These are phyloP conservation scores for Fundulus diaphanus DNA, from an alignment of 2,797 vertebrate species.

Conservation along the genomic window DNA sequence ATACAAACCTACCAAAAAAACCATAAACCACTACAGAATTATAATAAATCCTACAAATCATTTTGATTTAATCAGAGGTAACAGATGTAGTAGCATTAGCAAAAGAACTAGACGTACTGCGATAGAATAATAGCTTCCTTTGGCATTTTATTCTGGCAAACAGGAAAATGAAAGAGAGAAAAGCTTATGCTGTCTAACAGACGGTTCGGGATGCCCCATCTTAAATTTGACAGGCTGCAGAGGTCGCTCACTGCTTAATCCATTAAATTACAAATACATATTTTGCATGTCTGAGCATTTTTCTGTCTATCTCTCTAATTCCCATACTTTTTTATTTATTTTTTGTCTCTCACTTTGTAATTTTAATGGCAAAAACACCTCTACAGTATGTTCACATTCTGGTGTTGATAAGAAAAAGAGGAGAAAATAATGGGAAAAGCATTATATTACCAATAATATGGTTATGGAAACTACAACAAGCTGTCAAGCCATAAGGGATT, in stretches of 20 bases:
- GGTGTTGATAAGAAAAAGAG: constrained; percentile 23
- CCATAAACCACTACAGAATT: background rate
- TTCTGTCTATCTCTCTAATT: background rate
- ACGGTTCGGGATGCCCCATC: constrained; percentile 63
- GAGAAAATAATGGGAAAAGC: constrained; percentile 34
- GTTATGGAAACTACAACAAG: constrained; percentile 78
- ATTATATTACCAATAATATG: constrained; percentile 72
- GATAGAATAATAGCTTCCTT: constrained; percentile 63
- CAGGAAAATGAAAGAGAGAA: constrained; percentile 32
- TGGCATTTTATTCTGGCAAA: constrained; percentile 51
- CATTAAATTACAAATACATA: constrained; percentile 64
- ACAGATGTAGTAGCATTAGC: background rate
- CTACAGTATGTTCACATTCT: constrained; percentile 40
- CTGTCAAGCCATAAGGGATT: constrained; percentile 75
- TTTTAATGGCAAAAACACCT: background rate
- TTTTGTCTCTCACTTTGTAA: background rate
- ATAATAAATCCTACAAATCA: background rate
- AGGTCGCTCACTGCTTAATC: constrained; percentile 61
- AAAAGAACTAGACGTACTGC: constrained; percentile 20
- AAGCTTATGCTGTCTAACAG: constrained; percentile 67
- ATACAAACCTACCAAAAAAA: background rate
- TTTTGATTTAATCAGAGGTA: background rate
- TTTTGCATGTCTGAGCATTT: constrained; percentile 41
- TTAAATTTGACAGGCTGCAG: constrained; percentile 62
- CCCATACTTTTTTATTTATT: background rate